These are phyloP conservation scores for Sebastes vulpes DNA, from an alignment of 2,797 vertebrate genomes.

Conservation along the genomic window DNA sequence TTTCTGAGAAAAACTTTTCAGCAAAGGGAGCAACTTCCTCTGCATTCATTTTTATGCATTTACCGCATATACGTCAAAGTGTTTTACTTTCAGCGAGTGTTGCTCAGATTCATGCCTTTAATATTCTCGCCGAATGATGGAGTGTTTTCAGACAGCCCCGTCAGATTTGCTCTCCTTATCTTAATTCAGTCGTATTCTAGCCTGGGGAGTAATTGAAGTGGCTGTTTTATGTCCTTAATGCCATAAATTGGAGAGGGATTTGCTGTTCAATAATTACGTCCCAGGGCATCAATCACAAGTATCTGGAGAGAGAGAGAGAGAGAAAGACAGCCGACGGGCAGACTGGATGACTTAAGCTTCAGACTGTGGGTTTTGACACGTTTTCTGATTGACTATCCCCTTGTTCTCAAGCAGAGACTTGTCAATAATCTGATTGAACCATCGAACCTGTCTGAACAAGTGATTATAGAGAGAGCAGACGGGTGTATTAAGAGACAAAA, in stretches of 20 bases:
- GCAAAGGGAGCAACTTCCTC: not conserved
- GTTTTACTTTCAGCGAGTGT: not conserved
- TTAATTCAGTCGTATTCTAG: conserved; percentile 42
- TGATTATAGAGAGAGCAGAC: conserved; percentile 23
- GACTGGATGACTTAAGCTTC: conserved; percentile 20
- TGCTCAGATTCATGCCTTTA: conserved; percentile 33
- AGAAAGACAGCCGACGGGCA: not conserved
- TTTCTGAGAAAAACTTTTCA: conserved; percentile 15
- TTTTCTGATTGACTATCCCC: conserved; percentile 27
- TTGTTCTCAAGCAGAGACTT: conserved; percentile 33
- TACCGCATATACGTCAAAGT: not conserved
- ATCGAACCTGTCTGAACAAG: conserved; percentile 17
- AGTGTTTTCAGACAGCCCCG: conserved; percentile 37
- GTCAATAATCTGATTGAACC: conserved; percentile 37
- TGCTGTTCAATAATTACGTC: conserved; percentile 60
- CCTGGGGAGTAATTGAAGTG: conserved; percentile 55
- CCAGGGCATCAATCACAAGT: conserved; percentile 52
- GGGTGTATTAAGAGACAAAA: not conserved
- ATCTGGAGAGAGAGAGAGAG: not conserved
- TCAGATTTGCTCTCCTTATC: conserved; percentile 40
- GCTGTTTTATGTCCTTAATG: conserved; percentile 55
- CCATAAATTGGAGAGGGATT: conserved; percentile 64
- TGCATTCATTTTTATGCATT: conserved; percentile 16
- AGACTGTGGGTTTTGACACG: conserved; percentile 24
- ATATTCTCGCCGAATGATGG: conserved; percentile 28